Percentiles rank a stretch among this genome's conserved stretches.
Conservation (phyloP, 37 sponge, comb jelly and placozoan species). For the Ephydatia muelleri region DNA sequence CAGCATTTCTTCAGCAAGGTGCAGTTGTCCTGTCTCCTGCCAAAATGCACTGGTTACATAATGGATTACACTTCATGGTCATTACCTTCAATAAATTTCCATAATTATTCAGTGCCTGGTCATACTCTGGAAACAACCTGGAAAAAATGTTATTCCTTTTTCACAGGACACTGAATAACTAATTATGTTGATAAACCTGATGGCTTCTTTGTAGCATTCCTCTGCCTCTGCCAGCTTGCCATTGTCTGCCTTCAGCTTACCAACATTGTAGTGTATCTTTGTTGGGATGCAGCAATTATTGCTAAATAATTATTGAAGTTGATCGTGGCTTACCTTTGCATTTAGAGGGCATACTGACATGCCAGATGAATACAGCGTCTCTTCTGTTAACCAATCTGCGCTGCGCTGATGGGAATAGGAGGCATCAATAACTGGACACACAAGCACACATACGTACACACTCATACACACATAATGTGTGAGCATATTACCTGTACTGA, state of each 20-base stretch:
- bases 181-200: constrained; percentile 38
- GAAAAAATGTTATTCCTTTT: not conserved
- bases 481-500: constrained; percentile 13
- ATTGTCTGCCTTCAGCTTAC: constrained; percentile 55
- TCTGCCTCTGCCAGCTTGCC: constrained; percentile 41
- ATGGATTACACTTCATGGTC: not conserved
- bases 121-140: constrained; percentile 77
- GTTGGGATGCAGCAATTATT: not conserved
- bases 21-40: constrained; percentile 31
- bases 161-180: no score
- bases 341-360: constrained; percentile 67
- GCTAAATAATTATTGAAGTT: not conserved
- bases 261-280: constrained; percentile 83
- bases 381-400: constrained; percentile 61
- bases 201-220: constrained; percentile 67
- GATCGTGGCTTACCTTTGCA: constrained; percentile 57
- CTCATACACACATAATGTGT: not conserved
- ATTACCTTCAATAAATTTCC: constrained; percentile 79
- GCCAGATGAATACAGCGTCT: constrained; percentile 57
- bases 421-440: not conserved
- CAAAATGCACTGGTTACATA: not conserved
- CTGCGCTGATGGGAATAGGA: constrained; percentile 32
- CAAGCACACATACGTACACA: not conserved
- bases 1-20: constrained; percentile 57
- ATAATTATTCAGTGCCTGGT: constrained; percentile 80